Conservation (phyloP, 2,888 invertebrate genomes). For the Drepanosiphum platanoidis region DNA sequence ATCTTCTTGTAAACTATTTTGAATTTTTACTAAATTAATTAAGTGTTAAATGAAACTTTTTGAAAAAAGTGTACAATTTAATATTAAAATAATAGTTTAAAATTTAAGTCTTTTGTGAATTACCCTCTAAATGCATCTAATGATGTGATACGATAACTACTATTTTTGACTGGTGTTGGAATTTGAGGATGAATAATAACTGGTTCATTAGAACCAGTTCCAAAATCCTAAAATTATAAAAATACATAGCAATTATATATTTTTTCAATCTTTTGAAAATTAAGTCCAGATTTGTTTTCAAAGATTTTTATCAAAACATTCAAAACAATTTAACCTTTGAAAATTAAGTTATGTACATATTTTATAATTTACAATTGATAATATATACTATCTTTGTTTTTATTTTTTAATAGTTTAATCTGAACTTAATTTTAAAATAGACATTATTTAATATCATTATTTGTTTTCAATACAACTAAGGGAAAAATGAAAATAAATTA, state of each 20-base stretch:
- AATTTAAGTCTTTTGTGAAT: slow-evolving; percentile 34
- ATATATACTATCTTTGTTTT: background rate
- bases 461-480: background rate
- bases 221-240: slow-evolving; percentile 66
- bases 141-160: slow-evolving; percentile 67
- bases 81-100: slow-evolving; percentile 31
- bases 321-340: too few species aligned
- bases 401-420: background rate
- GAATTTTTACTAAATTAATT: too few species aligned
- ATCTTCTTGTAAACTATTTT: too few species aligned
- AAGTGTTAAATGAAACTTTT: too few species aligned
- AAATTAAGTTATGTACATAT: too few species aligned
- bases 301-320: background rate
- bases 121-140: slow-evolving; percentile 69
- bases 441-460: background rate
- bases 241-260: slow-evolving; percentile 22
- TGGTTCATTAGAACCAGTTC: slow-evolving; percentile 65
- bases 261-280: background rate
- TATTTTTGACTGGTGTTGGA: slow-evolving; percentile 64
- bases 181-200: slow-evolving; percentile 62
- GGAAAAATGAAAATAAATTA: background rate
- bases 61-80: background rate
- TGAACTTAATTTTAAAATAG: slow-evolving; percentile 16
- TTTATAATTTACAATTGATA: background rate
- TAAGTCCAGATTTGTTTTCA: slow-evolving; percentile 1